phyloP scores from a whole-genome alignment of 2,888 invertebrate genomes.

The Aricia artaxerxes region DNA sequence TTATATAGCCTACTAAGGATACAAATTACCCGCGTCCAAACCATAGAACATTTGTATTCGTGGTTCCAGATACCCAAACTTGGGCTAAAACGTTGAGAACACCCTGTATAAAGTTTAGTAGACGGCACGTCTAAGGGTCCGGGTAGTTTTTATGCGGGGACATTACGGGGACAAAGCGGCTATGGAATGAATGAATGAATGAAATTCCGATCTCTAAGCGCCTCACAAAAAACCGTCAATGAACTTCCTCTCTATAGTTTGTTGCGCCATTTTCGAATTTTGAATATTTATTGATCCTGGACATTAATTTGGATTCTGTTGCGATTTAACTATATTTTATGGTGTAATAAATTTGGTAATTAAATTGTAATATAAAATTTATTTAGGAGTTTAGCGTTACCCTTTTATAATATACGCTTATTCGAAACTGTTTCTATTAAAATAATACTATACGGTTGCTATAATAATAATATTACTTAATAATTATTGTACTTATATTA shows the following conservation, averaged over 20 bases:
- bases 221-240: constrained; percentile 61
- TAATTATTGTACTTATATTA: no score
- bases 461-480: no score
- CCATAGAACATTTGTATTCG: no score
- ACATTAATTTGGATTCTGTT: constrained; percentile 1
- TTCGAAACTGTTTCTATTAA: no score
- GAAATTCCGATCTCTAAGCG: constrained; percentile 73
- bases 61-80: no score
- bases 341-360: neutral
- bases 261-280: constrained; percentile 10
- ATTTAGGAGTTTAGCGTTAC: neutral
- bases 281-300: neutral
- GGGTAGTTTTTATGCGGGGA: constrained; percentile 59
- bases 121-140: constrained; percentile 68
- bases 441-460: no score
- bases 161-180: constrained; percentile 70
- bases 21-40: no score
- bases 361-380: neutral
- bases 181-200: constrained; percentile 69
- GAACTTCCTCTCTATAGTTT: constrained; percentile 58
- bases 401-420: neutral
- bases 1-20: no score
- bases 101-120: constrained; percentile 58
- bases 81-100: constrained; percentile 40
- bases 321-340: neutral